A percentile compares a stretch with the other conserved stretches of the same genome.
phyloP scores from a whole-genome alignment of 2,888 invertebrate species.

The Lasioglossum zephyrum region DNA sequence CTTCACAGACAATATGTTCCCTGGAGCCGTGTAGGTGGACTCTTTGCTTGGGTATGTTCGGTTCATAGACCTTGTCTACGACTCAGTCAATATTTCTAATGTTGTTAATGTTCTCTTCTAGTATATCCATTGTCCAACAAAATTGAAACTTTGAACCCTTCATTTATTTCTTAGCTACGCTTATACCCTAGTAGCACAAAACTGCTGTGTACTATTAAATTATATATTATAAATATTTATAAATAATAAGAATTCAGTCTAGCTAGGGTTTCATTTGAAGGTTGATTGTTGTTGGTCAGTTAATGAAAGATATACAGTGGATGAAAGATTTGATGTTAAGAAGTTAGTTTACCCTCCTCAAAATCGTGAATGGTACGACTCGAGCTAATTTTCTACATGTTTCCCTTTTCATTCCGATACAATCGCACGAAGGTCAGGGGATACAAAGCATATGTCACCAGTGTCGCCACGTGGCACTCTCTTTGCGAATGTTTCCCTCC shows the following conservation, averaged over 20 bases:
- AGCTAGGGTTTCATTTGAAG: too few relatives aligned
- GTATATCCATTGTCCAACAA: background rate
- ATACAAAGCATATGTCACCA: conserved; percentile 55
- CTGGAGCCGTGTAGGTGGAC: conserved; percentile 39
- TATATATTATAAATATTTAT: background rate
- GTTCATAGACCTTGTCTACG: conserved; percentile 50
- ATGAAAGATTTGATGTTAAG: background rate
- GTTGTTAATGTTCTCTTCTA: conserved; percentile 24
- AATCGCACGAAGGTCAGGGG: conserved; percentile 33
- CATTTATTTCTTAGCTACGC: background rate
- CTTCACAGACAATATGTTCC: conserved; percentile 58
- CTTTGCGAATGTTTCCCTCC: conserved; percentile 47
- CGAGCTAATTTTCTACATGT: conserved; percentile 32
- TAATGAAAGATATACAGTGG: background rate
- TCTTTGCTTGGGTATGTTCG: conserved; percentile 37
- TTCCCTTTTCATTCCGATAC: conserved; percentile 19
- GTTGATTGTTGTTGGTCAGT: background rate
- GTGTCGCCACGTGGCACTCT: conserved; percentile 61
- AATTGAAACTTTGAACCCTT: background rate
- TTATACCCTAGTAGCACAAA: too few relatives aligned
- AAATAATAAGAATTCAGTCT: background rate
- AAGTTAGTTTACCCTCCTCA: background rate
- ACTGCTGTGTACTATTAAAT: too few relatives aligned
- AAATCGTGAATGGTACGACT: conserved; percentile 18
- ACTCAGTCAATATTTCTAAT: conserved; percentile 32